Conservation (phyloP, 2,888 invertebrate genomes). For the Phania funesta region DNA sequence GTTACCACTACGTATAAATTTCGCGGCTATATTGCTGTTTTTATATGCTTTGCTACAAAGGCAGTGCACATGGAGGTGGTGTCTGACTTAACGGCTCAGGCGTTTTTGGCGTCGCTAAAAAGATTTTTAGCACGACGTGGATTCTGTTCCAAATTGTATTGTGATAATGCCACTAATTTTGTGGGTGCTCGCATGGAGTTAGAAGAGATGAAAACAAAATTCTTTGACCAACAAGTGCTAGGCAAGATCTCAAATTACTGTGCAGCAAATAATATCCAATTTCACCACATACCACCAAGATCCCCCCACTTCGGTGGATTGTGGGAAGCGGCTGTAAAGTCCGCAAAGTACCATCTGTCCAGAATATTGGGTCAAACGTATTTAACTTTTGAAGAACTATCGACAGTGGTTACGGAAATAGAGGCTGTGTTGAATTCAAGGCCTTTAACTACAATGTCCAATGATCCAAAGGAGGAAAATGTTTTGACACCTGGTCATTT, state of each 20-base stretch:
- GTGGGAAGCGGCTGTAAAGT: constrained; percentile 55
- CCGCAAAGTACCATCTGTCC: constrained; percentile 49
- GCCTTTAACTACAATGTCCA: constrained; percentile 55
- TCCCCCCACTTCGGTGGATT: constrained; percentile 36
- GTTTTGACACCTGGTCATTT: constrained; percentile 53
- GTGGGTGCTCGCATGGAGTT: background rate
- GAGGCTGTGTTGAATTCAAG: constrained; percentile 63
- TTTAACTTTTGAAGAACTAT: constrained; percentile 52
- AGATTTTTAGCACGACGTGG: too few relatives aligned
- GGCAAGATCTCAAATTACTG: background rate
- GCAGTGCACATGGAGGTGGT: too few relatives aligned
- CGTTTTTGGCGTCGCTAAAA: too few relatives aligned
- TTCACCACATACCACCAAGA: background rate
- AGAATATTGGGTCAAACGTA: constrained; percentile 35
- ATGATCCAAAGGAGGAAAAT: constrained; percentile 63
- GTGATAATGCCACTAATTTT: too few relatives aligned
- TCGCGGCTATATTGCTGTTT: too few relatives aligned
- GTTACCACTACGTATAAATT: too few relatives aligned
- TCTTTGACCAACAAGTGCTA: constrained; percentile 14
- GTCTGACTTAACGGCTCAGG: too few relatives aligned
- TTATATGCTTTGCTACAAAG: too few relatives aligned
- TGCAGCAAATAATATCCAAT: background rate
- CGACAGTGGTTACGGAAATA: constrained; percentile 43
- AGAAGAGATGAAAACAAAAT: background rate
- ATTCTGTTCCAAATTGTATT: too few relatives aligned